Conservation (phyloP, 2,888 invertebrate species). For the Agonopterix subpropinquella region DNA sequence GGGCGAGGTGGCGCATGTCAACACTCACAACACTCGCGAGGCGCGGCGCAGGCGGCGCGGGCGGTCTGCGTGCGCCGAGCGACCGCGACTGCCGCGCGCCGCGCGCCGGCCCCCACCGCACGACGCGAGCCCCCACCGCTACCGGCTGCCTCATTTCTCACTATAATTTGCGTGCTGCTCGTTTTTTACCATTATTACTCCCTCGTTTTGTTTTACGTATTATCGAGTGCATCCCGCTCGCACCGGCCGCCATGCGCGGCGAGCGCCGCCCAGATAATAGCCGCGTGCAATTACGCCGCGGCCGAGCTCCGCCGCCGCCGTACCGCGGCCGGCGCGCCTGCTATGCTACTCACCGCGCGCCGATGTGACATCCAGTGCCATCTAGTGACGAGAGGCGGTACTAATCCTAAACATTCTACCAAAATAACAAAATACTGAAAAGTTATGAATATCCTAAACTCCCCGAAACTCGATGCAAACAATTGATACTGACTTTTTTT, state of each 20-base stretch:
- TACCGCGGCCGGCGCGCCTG: conserved; percentile 14
- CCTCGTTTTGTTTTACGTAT: conserved; percentile 76
- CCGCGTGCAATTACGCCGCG: conserved; percentile 64
- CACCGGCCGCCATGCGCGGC: conserved; percentile 72
- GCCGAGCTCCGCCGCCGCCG: conserved; percentile 12
- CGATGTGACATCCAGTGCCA: conserved; percentile 39
- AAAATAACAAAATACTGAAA: neutral
- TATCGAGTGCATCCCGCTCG: conserved; percentile 76
- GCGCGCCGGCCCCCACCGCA: conserved; percentile 52
- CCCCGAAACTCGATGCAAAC: too few species aligned
- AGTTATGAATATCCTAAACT: too few species aligned
- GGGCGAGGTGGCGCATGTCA: conserved; percentile 57
- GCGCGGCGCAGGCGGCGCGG: conserved; percentile 50
- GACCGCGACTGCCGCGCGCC: conserved; percentile 64
- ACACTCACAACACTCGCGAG: conserved; percentile 65
- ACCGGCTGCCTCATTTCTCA: conserved; percentile 76
- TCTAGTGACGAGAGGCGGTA: conserved; percentile 52
- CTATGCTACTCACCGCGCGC: conserved; percentile 7
- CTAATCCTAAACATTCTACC: neutral
- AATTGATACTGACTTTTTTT: too few species aligned
- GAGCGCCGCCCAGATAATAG: conserved; percentile 75
- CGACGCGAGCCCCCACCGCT: conserved; percentile 67
- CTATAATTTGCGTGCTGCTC: conserved; percentile 75
- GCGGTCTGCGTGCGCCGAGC: conserved; percentile 64
- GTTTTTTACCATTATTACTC: conserved; percentile 76